Evolutionary conservation across 2,888 invertebrate species (phyloP).

Genomic region (Hybos culiciformis): DNA sequence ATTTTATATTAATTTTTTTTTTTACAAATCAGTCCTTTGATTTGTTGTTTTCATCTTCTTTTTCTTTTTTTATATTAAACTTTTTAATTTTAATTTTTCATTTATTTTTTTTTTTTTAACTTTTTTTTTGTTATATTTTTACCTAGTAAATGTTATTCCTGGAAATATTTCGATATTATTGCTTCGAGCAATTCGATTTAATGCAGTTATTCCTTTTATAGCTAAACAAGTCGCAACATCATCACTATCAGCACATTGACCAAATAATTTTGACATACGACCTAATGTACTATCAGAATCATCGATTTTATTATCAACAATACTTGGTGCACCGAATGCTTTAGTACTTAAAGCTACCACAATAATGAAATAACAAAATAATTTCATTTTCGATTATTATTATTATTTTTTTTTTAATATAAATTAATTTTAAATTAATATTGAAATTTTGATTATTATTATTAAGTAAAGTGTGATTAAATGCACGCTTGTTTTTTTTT

Average conservation of each 20-base stretch:
- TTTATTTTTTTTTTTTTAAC: too few relatives aligned
- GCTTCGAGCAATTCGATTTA: constrained; percentile 43
- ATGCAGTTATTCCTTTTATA: constrained; percentile 41
- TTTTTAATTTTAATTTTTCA: too few relatives aligned
- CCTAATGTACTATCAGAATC: constrained; percentile 23
- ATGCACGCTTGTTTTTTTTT: too few relatives aligned
- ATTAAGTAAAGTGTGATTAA: too few relatives aligned
- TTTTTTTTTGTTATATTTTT: constrained; percentile 17
- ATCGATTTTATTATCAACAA: constrained; percentile 34
- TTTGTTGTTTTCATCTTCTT: too few relatives aligned
- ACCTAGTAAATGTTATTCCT: constrained; percentile 45
- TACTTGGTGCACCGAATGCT: constrained; percentile 25
- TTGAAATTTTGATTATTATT: background rate
- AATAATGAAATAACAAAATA: constrained; percentile 22
- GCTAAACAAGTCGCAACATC: constrained; percentile 43
- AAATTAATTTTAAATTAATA: background rate
- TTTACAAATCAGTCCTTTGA: too few relatives aligned
- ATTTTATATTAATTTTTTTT: too few relatives aligned
- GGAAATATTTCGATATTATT: constrained; percentile 42
- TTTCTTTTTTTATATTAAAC: too few relatives aligned
- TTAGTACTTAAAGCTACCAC: constrained; percentile 23
- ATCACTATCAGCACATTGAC: constrained; percentile 34
- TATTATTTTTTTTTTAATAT: background rate
- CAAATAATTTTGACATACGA: constrained; percentile 32
- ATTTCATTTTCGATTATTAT: constrained; percentile 27